Base-by-base conservation (phyloP, 2,888 invertebrate species). In the Melitaea athalia region DNA sequence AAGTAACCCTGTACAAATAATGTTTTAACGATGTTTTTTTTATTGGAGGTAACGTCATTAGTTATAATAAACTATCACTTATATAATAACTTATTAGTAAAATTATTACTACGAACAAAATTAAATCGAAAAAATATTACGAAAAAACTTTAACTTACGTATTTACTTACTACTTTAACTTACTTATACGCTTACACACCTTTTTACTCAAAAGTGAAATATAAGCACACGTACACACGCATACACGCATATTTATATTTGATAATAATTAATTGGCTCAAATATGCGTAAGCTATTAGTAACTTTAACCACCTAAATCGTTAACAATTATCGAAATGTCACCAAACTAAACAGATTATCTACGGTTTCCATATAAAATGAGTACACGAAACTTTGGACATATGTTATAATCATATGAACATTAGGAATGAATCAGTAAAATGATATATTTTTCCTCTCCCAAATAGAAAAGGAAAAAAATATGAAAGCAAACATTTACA, bases 381-480 rank as follows among this genome's bases (percentile, higher is more conserved):
- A 64, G 61, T 38, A 57, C 17, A 42, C 33, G 8, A 57, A 68
- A 68, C 64, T 68, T 68, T 49, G 49, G 47, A 61, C 61, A 47
- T 68, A 61, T 62, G 68, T 61, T 57, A 62, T 64, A 64, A 64
- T 68, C 45, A 43, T 61, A 68, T 57, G 50, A 38, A 11, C 64
- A 68, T 68, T 68, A 61, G 57, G 49, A 61, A 60, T 64, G 64
- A 57, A 64, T 64, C 50, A 57, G 42, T 57, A 17, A 61, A 31
- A 68, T 64, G 61, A 68, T 61, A 55, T 49, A 60, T 60, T 24
- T 8, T 49, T 49, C 53, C 31, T 5, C 49, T 31, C 38, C 31
- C 43, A 47, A 47, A 38, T 24, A 52, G 38, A 49, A 17, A 15
- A 52, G 55, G 59, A 52, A 12, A 53, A 53, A 53, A 53, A 53